Evolutionary conservation across 2,888 invertebrate species (phyloP).

Genomic region (Petrolisthes cinctipes): DNA sequence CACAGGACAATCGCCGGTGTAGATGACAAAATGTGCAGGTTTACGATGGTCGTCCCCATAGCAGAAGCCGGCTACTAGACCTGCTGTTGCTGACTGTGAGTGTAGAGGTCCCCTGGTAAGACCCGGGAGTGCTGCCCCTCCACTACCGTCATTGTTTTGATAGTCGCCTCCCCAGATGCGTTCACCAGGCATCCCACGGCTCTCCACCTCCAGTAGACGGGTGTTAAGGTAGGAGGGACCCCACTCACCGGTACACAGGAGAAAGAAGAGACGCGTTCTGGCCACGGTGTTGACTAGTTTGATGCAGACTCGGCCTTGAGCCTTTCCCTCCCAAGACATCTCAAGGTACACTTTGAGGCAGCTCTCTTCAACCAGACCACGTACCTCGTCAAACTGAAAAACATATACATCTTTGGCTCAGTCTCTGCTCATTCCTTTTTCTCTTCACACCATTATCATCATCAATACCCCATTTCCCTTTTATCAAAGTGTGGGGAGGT

Average conservation of each 20-base stretch:
- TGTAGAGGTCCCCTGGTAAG: slow-evolving; percentile 33
- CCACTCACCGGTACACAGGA: background rate
- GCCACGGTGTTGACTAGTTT: background rate
- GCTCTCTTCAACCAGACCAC: background rate
- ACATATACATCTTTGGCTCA: too few species aligned
- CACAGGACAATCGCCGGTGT: slow-evolving; percentile 34
- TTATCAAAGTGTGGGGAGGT: too few species aligned
- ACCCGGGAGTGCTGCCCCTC: slow-evolving; percentile 39
- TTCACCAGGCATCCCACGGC: slow-evolving; percentile 31
- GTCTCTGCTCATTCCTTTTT: too few species aligned
- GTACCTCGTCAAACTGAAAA: background rate
- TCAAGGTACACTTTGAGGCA: background rate
- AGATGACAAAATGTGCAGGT: slow-evolving; percentile 39
- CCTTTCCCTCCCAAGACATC: background rate
- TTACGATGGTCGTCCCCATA: slow-evolving; percentile 35
- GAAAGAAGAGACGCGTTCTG: background rate
- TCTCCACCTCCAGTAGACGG: slow-evolving; percentile 35
- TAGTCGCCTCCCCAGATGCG: slow-evolving; percentile 50
- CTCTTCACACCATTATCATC: too few species aligned
- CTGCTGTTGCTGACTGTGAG: slow-evolving; percentile 36
- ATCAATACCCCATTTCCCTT: too few species aligned
- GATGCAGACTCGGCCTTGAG: background rate
- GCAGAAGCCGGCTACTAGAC: slow-evolving; percentile 44
- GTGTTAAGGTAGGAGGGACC: slow-evolving; percentile 5
- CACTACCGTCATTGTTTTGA: slow-evolving; percentile 36